Base-by-base conservation (phyloP, 2,797 vertebrate species). In the Crocidura indochinensis region DNA sequence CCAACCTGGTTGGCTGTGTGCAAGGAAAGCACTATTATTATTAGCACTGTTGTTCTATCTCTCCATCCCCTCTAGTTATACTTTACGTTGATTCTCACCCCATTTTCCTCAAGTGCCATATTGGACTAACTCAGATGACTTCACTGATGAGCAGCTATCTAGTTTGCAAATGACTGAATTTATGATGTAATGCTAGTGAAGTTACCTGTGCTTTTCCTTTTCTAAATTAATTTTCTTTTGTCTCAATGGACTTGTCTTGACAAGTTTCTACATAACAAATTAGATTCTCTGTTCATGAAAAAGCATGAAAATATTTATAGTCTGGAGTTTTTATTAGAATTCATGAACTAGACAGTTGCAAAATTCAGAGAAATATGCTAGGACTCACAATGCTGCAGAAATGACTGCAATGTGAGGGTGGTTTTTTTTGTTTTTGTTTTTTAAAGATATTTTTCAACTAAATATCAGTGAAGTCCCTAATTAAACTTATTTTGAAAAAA, bases 401-500 rank as follows among this genome's bases (percentile, higher is more conserved):
- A 72, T 64, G 62, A 12, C 17, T 87, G 46, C 8, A 49, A 51
- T 31, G 27, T n/a, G 19, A 31, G 27, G 5, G 38, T n/a, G 38
- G 2, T 38, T 38, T 10, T 47, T 76, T 68, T 46, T 17, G 17
- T 53, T 53, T 10, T 14, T 53, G 12, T 53, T 53, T 53, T 53
- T 53, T 20, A 49, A 69, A 31, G 46, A 78, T 20, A 4, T 22
- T 78, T 93, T 88, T 72, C 49, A 67, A 76, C 47, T 80, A 10
- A 22, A 22, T 22, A 75, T 20, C 7, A 26, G 26, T 11, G 14
- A 24, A 92, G 7, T 4, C 60, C 85, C 47, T n/a, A 19, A 84
- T 84, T 53, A 67, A 76, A 80, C 10, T 83, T 65, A 79, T 14
- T 15, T 72, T 69, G 26, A 73, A 82, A 51, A 73, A 88, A 78